Conservation (phyloP, 2,888 invertebrate genomes). For the Scelioninae gen. 2 region DNA sequence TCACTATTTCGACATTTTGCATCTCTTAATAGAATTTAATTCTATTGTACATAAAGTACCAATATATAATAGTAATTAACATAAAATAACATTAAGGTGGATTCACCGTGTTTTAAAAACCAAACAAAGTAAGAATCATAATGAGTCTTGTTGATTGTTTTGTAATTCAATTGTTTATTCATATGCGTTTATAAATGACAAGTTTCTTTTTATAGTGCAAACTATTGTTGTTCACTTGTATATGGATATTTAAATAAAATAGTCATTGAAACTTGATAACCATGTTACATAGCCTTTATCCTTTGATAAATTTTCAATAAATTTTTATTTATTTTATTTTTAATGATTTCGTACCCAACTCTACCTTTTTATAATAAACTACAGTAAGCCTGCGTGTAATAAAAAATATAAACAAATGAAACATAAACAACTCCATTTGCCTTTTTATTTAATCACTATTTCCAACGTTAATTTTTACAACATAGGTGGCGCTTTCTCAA, state of each 20-base stretch:
- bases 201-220: constrained; percentile 31
- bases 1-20: constrained; percentile 3
- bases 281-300: too few relatives aligned
- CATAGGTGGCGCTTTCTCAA: too few relatives aligned
- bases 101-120: constrained; percentile 6
- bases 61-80: constrained; percentile 1
- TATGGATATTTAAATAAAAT: constrained; percentile 41
- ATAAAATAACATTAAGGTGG: constrained; percentile 1
- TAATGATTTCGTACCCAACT: too few relatives aligned
- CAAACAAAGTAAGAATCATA: constrained; percentile 10
- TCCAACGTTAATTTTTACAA: too few relatives aligned
- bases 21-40: constrained; percentile 6
- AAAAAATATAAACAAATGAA: too few relatives aligned
- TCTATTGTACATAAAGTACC: constrained; percentile 18
- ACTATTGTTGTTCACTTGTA: constrained; percentile 37
- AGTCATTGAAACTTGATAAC: constrained; percentile 19
- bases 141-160: constrained; percentile 37
- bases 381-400: too few relatives aligned
- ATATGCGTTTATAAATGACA: constrained; percentile 13
- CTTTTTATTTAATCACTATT: too few relatives aligned
- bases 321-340: too few relatives aligned
- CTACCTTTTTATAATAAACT: too few relatives aligned
- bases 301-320: too few relatives aligned
- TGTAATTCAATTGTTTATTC: constrained; percentile 40
- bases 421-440: too few relatives aligned